These are phyloP conservation scores for Nycteola revayana DNA, from an alignment of 2,888 invertebrate species.

Conservation along the genomic window DNA sequence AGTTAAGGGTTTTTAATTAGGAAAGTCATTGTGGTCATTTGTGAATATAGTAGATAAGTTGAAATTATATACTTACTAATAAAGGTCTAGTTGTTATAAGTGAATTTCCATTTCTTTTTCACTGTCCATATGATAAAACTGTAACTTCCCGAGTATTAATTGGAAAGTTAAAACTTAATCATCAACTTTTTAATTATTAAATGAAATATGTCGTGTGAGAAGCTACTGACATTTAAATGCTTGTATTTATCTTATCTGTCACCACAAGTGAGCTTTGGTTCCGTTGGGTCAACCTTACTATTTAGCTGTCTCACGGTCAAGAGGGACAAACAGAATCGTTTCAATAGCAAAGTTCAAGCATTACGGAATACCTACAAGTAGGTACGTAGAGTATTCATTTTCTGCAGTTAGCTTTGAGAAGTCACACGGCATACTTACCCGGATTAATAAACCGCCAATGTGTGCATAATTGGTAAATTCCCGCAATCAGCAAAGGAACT, in stretches of 20 bases:
- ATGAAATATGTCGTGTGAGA: neutral
- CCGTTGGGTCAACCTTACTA: slow-evolving; percentile 21
- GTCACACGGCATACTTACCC: slow-evolving; percentile 56
- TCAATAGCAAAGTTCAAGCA: slow-evolving; percentile 21
- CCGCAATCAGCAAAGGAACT: slow-evolving; percentile 49
- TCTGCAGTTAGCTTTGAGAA: slow-evolving; percentile 2
- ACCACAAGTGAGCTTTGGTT: slow-evolving; percentile 12
- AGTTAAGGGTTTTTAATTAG: no score
- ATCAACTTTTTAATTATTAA: no score
- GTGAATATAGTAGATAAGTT: no score
- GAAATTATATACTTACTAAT: no score
- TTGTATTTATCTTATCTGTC: slow-evolving; percentile 41
- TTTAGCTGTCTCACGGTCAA: slow-evolving; percentile 28
- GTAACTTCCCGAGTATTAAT: no score
- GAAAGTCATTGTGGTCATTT: no score
- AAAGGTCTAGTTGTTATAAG: no score
- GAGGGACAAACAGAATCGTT: slow-evolving; percentile 10
- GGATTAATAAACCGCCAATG: slow-evolving; percentile 36
- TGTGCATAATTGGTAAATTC: slow-evolving; percentile 40
- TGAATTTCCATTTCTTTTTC: no score
- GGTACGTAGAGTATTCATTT: no score
- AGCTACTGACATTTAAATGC: slow-evolving; percentile 42
- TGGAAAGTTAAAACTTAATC: no score
- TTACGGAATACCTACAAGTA: slow-evolving; percentile 2
- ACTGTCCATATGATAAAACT: no score